Evolutionary conservation across 1,140 invertebrate genomes (phyloP).

Genomic region (Trinorchestia longiramus): DNA sequence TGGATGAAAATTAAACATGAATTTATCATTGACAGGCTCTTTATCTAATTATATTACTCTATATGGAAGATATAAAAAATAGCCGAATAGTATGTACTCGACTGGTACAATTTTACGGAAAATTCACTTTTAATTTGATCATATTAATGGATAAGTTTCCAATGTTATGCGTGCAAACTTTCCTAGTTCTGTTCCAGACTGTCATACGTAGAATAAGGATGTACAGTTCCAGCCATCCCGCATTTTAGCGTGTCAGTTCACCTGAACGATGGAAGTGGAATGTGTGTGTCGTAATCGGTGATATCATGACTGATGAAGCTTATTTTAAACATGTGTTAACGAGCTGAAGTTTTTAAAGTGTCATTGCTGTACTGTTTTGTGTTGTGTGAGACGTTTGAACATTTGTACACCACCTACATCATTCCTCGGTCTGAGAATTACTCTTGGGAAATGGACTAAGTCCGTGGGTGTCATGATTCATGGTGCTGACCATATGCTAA

Average conservation of each 20-base stretch:
- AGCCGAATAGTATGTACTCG: too few species aligned
- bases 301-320: background rate
- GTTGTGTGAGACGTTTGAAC: background rate
- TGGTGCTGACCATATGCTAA: background rate
- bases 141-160: background rate
- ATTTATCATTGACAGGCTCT: too few species aligned
- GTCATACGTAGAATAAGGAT: background rate
- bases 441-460: background rate
- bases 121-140: background rate
- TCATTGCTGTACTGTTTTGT: too few species aligned
- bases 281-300: background rate
- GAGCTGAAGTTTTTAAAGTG: background rate
- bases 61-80: too few species aligned
- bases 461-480: background rate
- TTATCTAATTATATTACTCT: too few species aligned
- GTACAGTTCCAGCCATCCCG: too few species aligned
- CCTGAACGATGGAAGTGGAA: background rate
- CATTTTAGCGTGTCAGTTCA: background rate
- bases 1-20: too few species aligned
- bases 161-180: background rate
- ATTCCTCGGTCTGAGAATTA: background rate
- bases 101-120: background rate
- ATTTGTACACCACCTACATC: background rate
- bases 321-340: background rate
- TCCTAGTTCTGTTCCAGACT: background rate